Conservation (phyloP, 2,888 invertebrate genomes). For the Panzeria rudis region DNA sequence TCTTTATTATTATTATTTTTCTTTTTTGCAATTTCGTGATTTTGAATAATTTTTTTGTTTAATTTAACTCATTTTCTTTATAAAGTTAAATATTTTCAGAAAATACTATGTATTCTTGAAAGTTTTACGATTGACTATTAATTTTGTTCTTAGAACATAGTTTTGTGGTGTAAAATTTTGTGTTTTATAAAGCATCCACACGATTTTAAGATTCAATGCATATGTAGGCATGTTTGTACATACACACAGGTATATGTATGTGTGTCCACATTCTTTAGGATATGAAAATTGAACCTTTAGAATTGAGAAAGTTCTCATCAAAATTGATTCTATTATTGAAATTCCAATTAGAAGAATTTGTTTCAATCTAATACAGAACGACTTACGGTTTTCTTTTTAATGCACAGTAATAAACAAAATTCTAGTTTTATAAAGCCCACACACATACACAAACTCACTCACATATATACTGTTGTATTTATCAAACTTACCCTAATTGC, state of each 20-base stretch:
- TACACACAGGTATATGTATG: background rate
- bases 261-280: background rate
- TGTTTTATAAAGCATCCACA: background rate
- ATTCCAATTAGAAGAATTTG: background rate
- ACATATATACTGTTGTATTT: background rate
- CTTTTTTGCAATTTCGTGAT: conserved; percentile 45
- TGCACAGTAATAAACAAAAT: background rate
- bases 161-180: background rate
- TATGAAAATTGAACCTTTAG: background rate
- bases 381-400: background rate
- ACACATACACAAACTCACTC: background rate
- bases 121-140: background rate
- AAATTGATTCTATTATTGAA: background rate
- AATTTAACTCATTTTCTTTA: background rate
- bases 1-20: background rate
- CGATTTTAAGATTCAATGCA: background rate
- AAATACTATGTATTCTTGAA: background rate
- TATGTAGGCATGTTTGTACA: background rate
- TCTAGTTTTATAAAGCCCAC: background rate
- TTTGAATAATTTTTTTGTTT: background rate
- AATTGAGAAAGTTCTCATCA: background rate
- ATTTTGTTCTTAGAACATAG: background rate
- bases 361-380: background rate
- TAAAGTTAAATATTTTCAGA: background rate
- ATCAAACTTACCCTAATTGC: conserved; percentile 41